phyloP scores from a whole-genome alignment of 1,140 invertebrate species.

The Bombyx mori region ASM3026992v2 NC_085116.1:17773001-17773500 shows the following conservation, averaged over 20 bases:
- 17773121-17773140: slow-evolving; percentile 81
- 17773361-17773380: slow-evolving; percentile 3
- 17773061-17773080: slow-evolving; percentile 41
- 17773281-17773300: slow-evolving; percentile 33
- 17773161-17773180: slow-evolving; percentile 88
- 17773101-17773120: slow-evolving; percentile 75
- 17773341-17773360: slow-evolving; percentile 74
- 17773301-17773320: slow-evolving; percentile 12
- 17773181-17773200: slow-evolving; percentile 87
- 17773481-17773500: slow-evolving; percentile 21
- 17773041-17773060: slow-evolving; percentile 71
- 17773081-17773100: slow-evolving; percentile 88
- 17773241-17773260: slow-evolving; percentile 86
- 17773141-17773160: slow-evolving; percentile 81
- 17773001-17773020: slow-evolving; percentile 90
- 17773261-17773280: slow-evolving; percentile 79
- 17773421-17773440: not conserved
- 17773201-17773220: slow-evolving; percentile 88
- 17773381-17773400: slow-evolving; percentile 8
- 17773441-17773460: slow-evolving; percentile 1
- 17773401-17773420: slow-evolving; percentile 10
- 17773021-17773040: slow-evolving; percentile 79
- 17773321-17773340: slow-evolving; percentile 70
- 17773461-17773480: not conserved
- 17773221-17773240: slow-evolving; percentile 87